These are phyloP conservation scores for Talpa occidentalis DNA, from an alignment of 2,113 vertebrate genomes.

Conservation along the genomic window DNA sequence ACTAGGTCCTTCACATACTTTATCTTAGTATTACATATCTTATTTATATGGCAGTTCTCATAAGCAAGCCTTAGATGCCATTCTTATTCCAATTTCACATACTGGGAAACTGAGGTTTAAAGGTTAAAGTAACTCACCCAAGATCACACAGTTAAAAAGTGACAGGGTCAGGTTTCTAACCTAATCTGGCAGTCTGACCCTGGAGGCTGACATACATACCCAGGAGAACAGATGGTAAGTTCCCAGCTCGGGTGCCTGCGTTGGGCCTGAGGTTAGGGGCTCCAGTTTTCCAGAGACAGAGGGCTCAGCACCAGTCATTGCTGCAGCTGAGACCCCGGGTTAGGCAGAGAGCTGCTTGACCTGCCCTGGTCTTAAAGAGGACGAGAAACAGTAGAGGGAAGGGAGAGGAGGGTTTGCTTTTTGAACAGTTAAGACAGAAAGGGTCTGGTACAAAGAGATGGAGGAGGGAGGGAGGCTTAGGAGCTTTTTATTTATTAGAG, in stretches of 20 bases:
- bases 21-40: background rate
- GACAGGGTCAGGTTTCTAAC: background rate
- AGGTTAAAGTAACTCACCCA: background rate
- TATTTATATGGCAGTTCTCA: background rate
- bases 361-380: background rate
- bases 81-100: conserved; percentile 29
- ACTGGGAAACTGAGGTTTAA: conserved; percentile 10
- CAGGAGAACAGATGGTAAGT: background rate
- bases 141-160: background rate
- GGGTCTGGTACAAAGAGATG: background rate
- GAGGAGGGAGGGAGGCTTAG: background rate
- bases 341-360: background rate
- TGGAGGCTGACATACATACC: background rate
- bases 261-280: background rate
- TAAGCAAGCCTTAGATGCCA: background rate
- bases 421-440: background rate
- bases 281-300: background rate
- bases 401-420: background rate
- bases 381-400: background rate
- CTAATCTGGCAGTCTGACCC: background rate
- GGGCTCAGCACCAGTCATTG: background rate
- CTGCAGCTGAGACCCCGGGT: background rate
- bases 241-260: background rate
- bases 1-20: conserved; percentile 31
- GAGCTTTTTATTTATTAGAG: conserved; percentile 53